These are phyloP conservation scores for Labeo calbasu DNA, from an alignment of 2,797 vertebrate species.

Conservation along the genomic window DNA sequence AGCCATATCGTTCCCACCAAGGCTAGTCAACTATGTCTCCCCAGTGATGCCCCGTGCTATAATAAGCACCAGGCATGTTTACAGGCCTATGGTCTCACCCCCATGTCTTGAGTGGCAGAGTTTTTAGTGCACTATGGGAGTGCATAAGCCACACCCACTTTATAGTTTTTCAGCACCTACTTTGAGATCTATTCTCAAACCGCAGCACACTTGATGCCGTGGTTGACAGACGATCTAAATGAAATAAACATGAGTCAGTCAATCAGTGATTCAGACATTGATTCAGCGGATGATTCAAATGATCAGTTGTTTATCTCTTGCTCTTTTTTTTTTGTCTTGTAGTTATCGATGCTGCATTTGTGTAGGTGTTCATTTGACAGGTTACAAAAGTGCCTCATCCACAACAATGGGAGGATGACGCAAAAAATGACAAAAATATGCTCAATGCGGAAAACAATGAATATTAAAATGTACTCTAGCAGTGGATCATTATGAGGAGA, in stretches of 20 bases:
- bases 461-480: not conserved
- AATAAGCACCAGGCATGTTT: conserved; percentile 46
- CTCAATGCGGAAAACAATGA: not conserved
- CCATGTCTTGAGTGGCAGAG: conserved; percentile 23
- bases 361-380: conserved; percentile 21
- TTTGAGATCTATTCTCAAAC: conserved; percentile 35
- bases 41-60: conserved; percentile 51
- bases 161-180: conserved; percentile 23
- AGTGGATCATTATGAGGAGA: not conserved
- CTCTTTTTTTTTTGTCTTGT: not conserved
- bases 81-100: conserved; percentile 29
- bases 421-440: not conserved
- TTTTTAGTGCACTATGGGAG: conserved; percentile 2
- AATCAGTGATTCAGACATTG: conserved; percentile 23
- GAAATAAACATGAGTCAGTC: conserved; percentile 40
- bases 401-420: not conserved
- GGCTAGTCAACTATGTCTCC: conserved; percentile 17
- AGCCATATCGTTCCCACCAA: conserved; percentile 32
- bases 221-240: conserved; percentile 27
- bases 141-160: conserved; percentile 5
- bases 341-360: not conserved
- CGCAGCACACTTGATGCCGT: not conserved
- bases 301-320: conserved; percentile 25
- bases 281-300: conserved; percentile 40
- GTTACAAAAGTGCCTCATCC: not conserved